Base-by-base conservation (phyloP, 2,797 vertebrate genomes). In the Sphenodon punctatus region DNA sequence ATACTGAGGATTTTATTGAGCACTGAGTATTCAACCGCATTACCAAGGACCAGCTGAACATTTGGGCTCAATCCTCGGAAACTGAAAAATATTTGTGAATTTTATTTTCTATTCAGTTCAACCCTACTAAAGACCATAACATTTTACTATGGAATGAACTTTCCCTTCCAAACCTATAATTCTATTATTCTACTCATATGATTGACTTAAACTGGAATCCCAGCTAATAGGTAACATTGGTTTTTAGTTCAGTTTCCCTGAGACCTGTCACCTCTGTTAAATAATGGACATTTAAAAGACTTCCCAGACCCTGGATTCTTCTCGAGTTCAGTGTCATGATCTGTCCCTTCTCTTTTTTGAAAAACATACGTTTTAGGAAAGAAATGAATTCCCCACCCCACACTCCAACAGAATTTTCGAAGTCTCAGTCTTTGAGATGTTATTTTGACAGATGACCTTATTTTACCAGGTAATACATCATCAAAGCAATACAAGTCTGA, bases 361-460 rank as follows among this genome's bases (percentile, higher is more conserved):
- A 82, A 82, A 84, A 82, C 56, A 34, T 6, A 5, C 51, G 83
- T 51, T 82, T 89, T 55, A 71, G 73, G 73, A 79, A 78, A 51
- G n/a, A 92, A 90, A 88, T 43, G 10, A 90, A 58, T 64, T 90
- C 80, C 38, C 23, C 10, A 30, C 51, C 51, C 25, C 42, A 30
- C 32, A n/a, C 10, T 8, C 12, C 46, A 70, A 38, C 46, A 75
- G 91, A 91, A 88, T 70, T 72, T 80, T 6, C 72, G 64, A 67
- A 68, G 34, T 42, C 61, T 82, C 42, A 73, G 39, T 67, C 59
- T 27, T 64, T 20, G 45, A 55, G 87, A 82, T 68, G 49, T 78
- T 78, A 65, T 87, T 92, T 82, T 87, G 90, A 81, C 76, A 91
- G 81, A 68, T 88, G 88, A 80, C 77, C 82, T 88, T 87, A 82